A percentile compares a stretch with the other conserved stretches of the same genome.
phyloP scores from a whole-genome alignment of 2,113 vertebrate genomes.

The Cranoglanis bouderius region DNA sequence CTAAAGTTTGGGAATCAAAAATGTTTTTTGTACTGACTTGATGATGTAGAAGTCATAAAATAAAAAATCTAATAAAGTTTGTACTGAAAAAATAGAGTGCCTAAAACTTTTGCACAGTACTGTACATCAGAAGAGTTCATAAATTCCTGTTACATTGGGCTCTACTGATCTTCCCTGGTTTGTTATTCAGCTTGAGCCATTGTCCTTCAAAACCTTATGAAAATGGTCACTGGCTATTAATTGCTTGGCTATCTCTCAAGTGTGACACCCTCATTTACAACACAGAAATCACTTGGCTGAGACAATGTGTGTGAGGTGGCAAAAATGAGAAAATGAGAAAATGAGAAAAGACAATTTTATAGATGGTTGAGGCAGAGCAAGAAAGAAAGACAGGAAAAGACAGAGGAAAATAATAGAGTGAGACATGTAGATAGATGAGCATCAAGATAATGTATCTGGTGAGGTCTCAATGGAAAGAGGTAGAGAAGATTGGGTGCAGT shows the following conservation, averaged over 20 bases:
- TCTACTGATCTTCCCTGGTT: neutral
- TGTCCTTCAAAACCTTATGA: constrained; percentile 38
- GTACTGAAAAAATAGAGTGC: too few relatives aligned
- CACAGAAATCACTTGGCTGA: constrained; percentile 27
- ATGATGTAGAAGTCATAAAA: too few relatives aligned
- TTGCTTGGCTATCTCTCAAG: constrained; percentile 43
- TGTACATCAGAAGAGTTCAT: constrained; percentile 5
- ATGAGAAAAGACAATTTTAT: neutral
- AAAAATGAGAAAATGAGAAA: neutral
- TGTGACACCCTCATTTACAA: constrained; percentile 36
- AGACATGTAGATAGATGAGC: too few relatives aligned
- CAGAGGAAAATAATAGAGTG: neutral
- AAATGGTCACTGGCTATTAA: constrained; percentile 30
- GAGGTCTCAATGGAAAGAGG: neutral
- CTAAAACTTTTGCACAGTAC: too few relatives aligned
- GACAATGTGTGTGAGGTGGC: neutral
- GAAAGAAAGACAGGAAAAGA: neutral
- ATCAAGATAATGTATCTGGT: neutral
- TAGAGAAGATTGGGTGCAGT: neutral
- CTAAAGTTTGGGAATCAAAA: too few relatives aligned
- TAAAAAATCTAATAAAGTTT: too few relatives aligned
- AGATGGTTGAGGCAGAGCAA: neutral
- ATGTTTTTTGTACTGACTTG: too few relatives aligned
- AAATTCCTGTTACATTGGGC: neutral
- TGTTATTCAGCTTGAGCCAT: constrained; percentile 23